These are phyloP conservation scores for Panonychus citri DNA, from an alignment of 1,140 invertebrate genomes.

Conservation along the genomic window DNA sequence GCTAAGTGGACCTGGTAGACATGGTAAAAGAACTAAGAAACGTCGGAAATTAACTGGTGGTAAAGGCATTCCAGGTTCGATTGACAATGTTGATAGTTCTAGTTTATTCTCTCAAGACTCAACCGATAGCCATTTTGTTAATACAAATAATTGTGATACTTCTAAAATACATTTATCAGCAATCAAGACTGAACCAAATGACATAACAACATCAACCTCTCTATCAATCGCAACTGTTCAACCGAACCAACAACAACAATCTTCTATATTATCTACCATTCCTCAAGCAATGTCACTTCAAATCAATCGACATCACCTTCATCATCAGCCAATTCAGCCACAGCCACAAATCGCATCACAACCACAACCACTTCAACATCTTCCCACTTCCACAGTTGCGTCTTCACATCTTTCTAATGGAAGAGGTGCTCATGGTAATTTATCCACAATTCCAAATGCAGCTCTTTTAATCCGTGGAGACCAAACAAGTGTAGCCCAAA, in stretches of 20 bases:
- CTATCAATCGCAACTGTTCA: neutral
- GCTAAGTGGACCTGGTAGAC: neutral
- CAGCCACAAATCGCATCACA: neutral
- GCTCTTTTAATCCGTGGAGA: neutral
- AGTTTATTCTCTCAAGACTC: neutral
- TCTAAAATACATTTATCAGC: neutral
- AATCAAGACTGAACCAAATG: neutral
- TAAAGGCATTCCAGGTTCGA: neutral
- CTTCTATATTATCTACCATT: neutral
- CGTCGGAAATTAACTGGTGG: neutral
- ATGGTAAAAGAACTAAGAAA: neutral
- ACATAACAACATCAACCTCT: neutral
- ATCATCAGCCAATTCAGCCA: neutral
- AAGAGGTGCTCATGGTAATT: neutral
- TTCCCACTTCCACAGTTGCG: neutral
- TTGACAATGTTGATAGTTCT: neutral
- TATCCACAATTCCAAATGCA: neutral
- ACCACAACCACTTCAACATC: neutral
- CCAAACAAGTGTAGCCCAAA: neutral
- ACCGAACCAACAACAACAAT: neutral
- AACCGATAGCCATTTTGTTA: neutral
- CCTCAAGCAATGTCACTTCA: neutral
- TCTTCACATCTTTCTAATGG: neutral
- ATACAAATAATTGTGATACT: neutral
- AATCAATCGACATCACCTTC: neutral